Evolutionary conservation across 2,888 invertebrate species (phyloP).

Genomic region (Trichacis sp.): DNA sequence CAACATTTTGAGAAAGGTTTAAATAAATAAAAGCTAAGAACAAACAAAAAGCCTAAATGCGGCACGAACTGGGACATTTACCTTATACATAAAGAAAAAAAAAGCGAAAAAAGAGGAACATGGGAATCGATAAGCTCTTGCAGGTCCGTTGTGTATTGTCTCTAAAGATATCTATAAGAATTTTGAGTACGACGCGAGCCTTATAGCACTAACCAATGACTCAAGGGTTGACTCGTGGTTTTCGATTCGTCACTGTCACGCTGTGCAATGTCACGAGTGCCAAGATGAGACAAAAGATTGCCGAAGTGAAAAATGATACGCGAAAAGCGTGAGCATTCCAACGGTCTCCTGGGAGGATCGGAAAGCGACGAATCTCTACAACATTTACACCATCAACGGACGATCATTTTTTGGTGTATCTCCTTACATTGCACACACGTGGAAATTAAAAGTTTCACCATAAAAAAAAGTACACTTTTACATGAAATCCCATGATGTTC

Average conservation of each 20-base stretch:
- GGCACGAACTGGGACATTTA: no score
- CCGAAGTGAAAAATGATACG: constrained; percentile 68
- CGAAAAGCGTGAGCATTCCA: constrained; percentile 62
- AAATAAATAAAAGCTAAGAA: no score
- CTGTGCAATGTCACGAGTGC: constrained; percentile 64
- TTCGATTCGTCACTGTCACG: constrained; percentile 69
- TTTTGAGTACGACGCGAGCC: constrained; percentile 33
- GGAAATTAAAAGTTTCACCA: no score
- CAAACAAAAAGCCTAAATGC: no score
- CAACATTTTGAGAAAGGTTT: no score
- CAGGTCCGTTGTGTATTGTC: constrained; percentile 38
- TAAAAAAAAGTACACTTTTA: no score
- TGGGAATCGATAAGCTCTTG: constrained; percentile 28
- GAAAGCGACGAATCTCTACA: constrained; percentile 42
- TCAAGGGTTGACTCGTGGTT: constrained; percentile 65
- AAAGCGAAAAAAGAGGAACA: no score
- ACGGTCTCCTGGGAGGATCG: constrained; percentile 39
- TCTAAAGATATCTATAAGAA: constrained; percentile 37
- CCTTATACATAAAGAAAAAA: no score
- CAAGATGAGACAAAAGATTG: constrained; percentile 67
- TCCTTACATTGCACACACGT: no score
- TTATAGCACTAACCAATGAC: constrained; percentile 52
- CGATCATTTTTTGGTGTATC: no score
- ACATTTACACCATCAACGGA: no score
- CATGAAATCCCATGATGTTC: no score